A percentile compares a stretch with the other conserved stretches of the same genome.
phyloP scores from a whole-genome alignment of 2,113 vertebrate species.

The Perca schrenkii region DNA sequence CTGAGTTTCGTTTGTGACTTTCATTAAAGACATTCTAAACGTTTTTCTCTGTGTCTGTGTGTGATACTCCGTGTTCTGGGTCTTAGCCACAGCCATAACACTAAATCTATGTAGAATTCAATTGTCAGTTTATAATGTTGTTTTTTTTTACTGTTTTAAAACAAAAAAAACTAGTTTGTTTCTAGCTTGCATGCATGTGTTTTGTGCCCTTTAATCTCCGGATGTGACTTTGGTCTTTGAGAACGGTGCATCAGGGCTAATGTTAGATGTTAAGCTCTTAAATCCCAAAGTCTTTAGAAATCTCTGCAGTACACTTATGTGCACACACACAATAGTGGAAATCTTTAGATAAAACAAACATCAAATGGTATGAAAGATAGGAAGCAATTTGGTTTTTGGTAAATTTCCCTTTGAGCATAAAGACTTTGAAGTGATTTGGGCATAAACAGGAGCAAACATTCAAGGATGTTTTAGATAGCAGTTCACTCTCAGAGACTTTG shows the following conservation, averaged over 20 bases:
- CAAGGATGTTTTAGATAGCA: constrained; percentile 38
- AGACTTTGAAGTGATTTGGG: constrained; percentile 18
- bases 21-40: too few species aligned
- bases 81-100: too few species aligned
- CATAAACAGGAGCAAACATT: constrained; percentile 49
- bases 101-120: not conserved
- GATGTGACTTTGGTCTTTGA: not conserved
- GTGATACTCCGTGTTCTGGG: too few species aligned
- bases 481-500: constrained; percentile 4
- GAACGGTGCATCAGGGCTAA: not conserved
- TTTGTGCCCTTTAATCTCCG: constrained; percentile 13
- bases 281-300: not conserved
- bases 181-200: not conserved
- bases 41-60: too few species aligned
- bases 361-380: not conserved
- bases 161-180: too few species aligned
- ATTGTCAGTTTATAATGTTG: not conserved
- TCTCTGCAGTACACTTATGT: not conserved
- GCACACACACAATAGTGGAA: not conserved
- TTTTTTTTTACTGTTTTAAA: not conserved
- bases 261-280: not conserved
- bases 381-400: not conserved
- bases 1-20: too few species aligned
- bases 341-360: constrained; percentile 16
- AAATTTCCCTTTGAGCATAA: not conserved